Percentiles rank a stretch among this genome's conserved stretches.
These are phyloP conservation scores for Otolemur garnettii DNA, from an alignment of 2,113 vertebrate species.

Conservation along the genomic window DNA sequence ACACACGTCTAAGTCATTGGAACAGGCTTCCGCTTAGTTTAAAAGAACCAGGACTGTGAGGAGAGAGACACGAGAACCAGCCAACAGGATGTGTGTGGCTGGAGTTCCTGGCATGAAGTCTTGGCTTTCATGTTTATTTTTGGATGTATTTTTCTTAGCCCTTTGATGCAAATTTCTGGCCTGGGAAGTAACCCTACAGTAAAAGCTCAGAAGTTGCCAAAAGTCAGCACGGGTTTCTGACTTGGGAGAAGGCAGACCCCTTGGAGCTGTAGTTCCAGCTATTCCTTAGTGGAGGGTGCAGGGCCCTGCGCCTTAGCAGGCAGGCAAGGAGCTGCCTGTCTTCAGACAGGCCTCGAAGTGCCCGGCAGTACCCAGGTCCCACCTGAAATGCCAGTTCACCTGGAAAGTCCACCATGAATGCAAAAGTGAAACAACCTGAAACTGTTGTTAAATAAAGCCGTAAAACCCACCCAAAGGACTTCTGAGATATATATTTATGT, in stretches of 20 bases:
- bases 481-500: background rate
- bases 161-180: slow-evolving; percentile 80
- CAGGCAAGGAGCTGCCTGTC: background rate
- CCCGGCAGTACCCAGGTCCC: background rate
- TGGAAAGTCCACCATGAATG: background rate
- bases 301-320: background rate
- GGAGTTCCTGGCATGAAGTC: slow-evolving; percentile 77
- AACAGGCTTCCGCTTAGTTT: slow-evolving; percentile 72
- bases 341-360: background rate
- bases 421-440: slow-evolving; percentile 1
- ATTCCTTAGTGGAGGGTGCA: background rate
- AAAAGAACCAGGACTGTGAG: slow-evolving; percentile 76
- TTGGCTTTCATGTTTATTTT: slow-evolving; percentile 87
- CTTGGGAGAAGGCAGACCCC: background rate
- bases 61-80: slow-evolving; percentile 72
- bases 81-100: slow-evolving; percentile 85
- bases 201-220: slow-evolving; percentile 36
- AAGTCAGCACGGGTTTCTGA: slow-evolving; percentile 63
- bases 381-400: background rate
- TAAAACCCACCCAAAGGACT: background rate
- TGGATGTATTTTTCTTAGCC: slow-evolving; percentile 83
- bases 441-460: background rate
- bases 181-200: slow-evolving; percentile 67
- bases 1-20: slow-evolving; percentile 63
- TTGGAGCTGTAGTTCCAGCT: background rate